Base-by-base conservation (phyloP, 2,888 invertebrate species). In the Trisateles emortualis region DNA sequence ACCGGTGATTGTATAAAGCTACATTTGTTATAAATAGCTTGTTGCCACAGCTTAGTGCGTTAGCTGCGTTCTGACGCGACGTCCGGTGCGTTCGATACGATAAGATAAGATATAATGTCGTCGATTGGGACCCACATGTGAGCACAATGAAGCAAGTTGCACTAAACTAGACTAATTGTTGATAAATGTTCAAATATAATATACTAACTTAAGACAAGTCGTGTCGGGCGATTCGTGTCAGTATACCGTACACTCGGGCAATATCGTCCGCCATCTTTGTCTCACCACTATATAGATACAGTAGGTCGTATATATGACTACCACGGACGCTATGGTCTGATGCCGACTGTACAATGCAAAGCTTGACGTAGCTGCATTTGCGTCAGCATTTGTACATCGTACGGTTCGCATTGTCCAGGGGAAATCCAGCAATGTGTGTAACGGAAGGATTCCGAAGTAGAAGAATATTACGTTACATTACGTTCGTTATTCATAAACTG, bases 21-120 rank as follows among this genome's bases (percentile, higher is more conserved):
- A 44, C 47, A 46, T 55, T 64, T 52, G 61, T 64, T 65, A 68
- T 66, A 59, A 66, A 73, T 75, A 78, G 76, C 76, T 79, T 69
- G 64, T 70, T 67, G 66, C 64, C 64, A 60, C 73, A 56, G 71
- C 66, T 64, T 68, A 66, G 65, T 67, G 76, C 74, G 66, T 49
- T 35, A 36, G 35, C 49, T 49, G 46, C 40, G 46, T 24, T 24
- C 14, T 35, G 54, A 29, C 17, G 40, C 35, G 17, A 35, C 38
- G 40, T 42, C 50, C 26, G 32, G 19, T 36, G 17, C 47, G 47
- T 47, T 10, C 8, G 19, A 16, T n/a, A n/a, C n/a, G n/a, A n/a
- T n/a, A n/a, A n/a, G n/a, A n/a, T n/a, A n/a, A n/a, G n/a, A n/a
- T n/a, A n/a, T n/a, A n/a, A n/a, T n/a, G n/a, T n/a, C n/a, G n/a